Base-by-base conservation (phyloP, 2,888 invertebrate species). In the Diarsia brunnea region DNA sequence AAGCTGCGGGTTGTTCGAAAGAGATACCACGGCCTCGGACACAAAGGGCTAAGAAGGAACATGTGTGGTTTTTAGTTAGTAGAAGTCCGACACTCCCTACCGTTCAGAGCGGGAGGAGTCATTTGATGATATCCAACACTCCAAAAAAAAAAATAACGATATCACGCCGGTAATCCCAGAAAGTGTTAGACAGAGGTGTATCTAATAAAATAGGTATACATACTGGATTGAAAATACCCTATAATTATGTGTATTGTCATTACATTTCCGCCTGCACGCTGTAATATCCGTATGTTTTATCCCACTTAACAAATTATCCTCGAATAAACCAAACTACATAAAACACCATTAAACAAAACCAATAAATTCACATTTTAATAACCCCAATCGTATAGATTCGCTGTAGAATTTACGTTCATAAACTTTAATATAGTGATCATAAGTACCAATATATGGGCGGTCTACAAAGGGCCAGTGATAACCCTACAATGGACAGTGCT, bases 401-500 rank as follows among this genome's bases (percentile, higher is more conserved):
- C 45, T 21, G 43, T 47, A 63, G 38, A 75, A 78, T 79, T 77
- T 69, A 70, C 45, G 51, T 5, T 63, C 61, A 78, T 87, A 75
- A 80, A 79, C 70, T 64, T 66, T 63, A 70, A 76, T 73, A 75
- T 43, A 21, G 21, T 47, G 74, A 58, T 63, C 67, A 47, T 69
- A 71, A 75, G 70, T 60, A 71, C 67, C 70, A 76, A 64, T 81
- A 78, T 72, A 79, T 64, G 27, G 31, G 24, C n/a, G 55, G 27
- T 55, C 10, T 12, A 87, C 84, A 86, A 83, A 74, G 81, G 73
- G 60, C 66, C 58, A 73, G 76, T 86, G 86, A 77, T 85, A 85
- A 79, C 88, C 85, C 81, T 78, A 79, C 85, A 84, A 79, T 79
- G 79, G 58, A 81, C 79, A 76, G 77, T 78, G 78, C 78, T 73